A percentile compares a stretch with the other conserved stretches of the same genome.
These are phyloP conservation scores for Thera obeliscata DNA, from an alignment of 2,888 invertebrate genomes.

Conservation along the genomic window DNA sequence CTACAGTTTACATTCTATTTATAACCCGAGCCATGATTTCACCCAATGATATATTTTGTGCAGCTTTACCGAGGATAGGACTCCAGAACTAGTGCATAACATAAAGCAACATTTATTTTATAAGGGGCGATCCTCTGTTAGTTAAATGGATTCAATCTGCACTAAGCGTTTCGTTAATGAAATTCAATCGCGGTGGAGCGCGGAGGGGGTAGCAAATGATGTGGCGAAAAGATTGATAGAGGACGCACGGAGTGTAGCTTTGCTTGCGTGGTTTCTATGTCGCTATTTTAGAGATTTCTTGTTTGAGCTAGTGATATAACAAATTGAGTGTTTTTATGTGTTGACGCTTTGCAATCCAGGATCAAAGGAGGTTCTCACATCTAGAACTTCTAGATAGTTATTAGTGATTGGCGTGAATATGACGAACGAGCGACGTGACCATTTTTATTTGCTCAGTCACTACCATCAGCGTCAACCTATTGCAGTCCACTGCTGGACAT, in stretches of 20 bases:
- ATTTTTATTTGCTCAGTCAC: too few species aligned
- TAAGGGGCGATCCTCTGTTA: conserved; percentile 70
- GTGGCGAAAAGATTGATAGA: conserved; percentile 83
- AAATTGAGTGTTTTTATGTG: neutral
- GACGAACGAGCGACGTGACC: too few species aligned
- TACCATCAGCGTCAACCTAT: too few species aligned
- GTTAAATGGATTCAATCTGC: conserved; percentile 83
- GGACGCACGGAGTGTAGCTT: conserved; percentile 46
- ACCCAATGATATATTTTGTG: neutral
- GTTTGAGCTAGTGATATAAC: neutral
- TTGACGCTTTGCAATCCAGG: neutral
- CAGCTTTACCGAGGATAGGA: neutral
- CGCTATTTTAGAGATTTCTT: conserved; percentile 19
- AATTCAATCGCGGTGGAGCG: conserved; percentile 78
- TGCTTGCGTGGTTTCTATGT: conserved; percentile 22
- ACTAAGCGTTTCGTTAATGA: conserved; percentile 84
- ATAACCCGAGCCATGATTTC: neutral
- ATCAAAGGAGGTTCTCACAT: too few species aligned
- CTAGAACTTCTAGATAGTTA: too few species aligned
- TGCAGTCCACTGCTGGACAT: too few species aligned
- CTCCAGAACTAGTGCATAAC: conserved; percentile 49
- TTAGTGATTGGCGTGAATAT: too few species aligned
- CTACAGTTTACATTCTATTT: too few species aligned
- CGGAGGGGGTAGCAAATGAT: conserved; percentile 83
- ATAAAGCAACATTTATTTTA: conserved; percentile 60